These are phyloP conservation scores for Drosophila prolongata DNA, from an alignment of 2,888 invertebrate genomes.

Conservation along the genomic window DNA sequence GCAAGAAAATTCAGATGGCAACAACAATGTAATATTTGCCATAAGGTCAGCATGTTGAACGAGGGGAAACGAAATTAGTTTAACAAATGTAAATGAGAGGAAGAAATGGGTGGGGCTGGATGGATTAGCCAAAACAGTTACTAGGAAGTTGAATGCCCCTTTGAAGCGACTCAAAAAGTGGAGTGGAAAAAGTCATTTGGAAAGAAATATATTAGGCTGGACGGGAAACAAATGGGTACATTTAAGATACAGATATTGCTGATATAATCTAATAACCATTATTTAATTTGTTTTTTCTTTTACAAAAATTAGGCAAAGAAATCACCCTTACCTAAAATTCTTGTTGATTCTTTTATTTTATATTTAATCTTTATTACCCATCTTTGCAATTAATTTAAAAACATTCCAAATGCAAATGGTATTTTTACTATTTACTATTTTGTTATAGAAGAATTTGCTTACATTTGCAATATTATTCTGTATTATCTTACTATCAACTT, in stretches of 20 bases:
- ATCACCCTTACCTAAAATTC: no score
- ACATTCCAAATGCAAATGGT: no score
- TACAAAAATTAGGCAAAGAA: no score
- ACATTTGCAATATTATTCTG: no score
- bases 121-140: constrained; percentile 33
- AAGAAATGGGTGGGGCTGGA: constrained; percentile 8
- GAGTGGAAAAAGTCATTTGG: constrained; percentile 1
- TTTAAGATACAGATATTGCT: background rate
- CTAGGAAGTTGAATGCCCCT: constrained; percentile 34
- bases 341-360: no score
- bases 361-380: no score
- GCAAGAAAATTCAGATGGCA: constrained; percentile 48
- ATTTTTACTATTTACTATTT: no score
- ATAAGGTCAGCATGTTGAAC: constrained; percentile 20
- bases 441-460: no score
- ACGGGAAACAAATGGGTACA: constrained; percentile 5
- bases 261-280: background rate
- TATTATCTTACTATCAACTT: no score
- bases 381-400: no score
- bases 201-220: constrained; percentile 11
- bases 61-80: constrained; percentile 6
- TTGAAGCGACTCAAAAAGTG: constrained; percentile 3
- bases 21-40: constrained; percentile 34
- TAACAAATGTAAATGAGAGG: constrained; percentile 22
- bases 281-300: background rate